Percentiles rank a stretch among this genome's conserved stretches.
Conservation (phyloP, 1,140 invertebrate species). For the Harlomillsia oculata region DNA sequence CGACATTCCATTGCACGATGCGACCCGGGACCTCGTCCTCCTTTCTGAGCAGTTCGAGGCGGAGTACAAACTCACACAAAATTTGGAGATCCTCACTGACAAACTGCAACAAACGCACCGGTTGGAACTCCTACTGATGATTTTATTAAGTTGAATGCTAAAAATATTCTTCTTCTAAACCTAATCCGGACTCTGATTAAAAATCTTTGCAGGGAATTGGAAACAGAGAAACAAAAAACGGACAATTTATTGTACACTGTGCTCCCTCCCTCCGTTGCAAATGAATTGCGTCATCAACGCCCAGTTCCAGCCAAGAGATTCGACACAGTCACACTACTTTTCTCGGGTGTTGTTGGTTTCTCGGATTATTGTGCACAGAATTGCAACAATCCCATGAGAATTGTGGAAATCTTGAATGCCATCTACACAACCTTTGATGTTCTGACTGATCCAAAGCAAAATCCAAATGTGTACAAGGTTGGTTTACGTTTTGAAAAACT, state of each 20-base stretch:
- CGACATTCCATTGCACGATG: slow-evolving; percentile 92
- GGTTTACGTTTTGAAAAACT: too few species aligned
- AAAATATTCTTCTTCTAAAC: neutral
- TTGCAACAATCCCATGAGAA: slow-evolving; percentile 79
- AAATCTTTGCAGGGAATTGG: slow-evolving; percentile 58
- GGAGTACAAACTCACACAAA: slow-evolving; percentile 92
- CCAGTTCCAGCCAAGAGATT: slow-evolving; percentile 78
- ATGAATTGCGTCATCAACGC: slow-evolving; percentile 77
- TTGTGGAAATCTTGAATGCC: slow-evolving; percentile 81
- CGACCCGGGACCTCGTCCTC: slow-evolving; percentile 88
- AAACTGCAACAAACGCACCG: slow-evolving; percentile 87
- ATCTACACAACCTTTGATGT: slow-evolving; percentile 84
- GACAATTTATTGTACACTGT: slow-evolving; percentile 88
- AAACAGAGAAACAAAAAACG: slow-evolving; percentile 92
- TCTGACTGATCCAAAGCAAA: slow-evolving; percentile 78
- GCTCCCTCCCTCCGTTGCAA: slow-evolving; percentile 83
- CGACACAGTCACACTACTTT: slow-evolving; percentile 79
- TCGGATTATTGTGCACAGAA: slow-evolving; percentile 74
- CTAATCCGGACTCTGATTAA: neutral
- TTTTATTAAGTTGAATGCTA: neutral
- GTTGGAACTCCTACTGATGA: too few species aligned
- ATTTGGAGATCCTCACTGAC: slow-evolving; percentile 89
- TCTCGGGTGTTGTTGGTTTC: slow-evolving; percentile 90
- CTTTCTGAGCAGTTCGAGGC: slow-evolving; percentile 97
- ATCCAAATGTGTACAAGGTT: slow-evolving; percentile 92